A percentile compares a stretch with the other conserved stretches of the same genome.
phyloP scores from a whole-genome alignment of 64 coral and sea anemone species.

The Stylophora pistillata region DNA sequence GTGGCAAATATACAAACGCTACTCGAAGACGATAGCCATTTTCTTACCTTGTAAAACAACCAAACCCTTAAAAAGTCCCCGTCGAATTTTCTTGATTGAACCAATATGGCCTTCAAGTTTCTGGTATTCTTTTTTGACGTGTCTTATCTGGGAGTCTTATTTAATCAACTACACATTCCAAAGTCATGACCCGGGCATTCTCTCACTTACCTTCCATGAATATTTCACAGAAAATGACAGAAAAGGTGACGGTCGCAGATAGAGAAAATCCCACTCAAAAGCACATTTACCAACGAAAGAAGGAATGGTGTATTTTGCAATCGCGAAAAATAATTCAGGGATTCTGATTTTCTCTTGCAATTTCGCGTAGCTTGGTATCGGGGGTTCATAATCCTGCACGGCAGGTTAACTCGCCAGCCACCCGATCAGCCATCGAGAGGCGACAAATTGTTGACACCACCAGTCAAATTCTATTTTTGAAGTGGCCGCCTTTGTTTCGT shows the following conservation, averaged over 20 bases:
- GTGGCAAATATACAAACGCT: neutral
- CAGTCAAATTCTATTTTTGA: neutral
- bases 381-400: neutral
- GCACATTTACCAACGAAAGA: neutral
- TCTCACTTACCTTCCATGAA: constrained; percentile 33
- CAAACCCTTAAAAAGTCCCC: constrained; percentile 23
- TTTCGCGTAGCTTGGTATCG: neutral
- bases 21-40: neutral
- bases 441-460: constrained; percentile 7
- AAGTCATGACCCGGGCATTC: constrained; percentile 37
- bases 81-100: neutral
- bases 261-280: neutral
- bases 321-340: neutral
- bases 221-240: constrained; percentile 22
- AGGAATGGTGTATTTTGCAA: neutral
- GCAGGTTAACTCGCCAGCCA: neutral
- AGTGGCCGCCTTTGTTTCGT: neutral
- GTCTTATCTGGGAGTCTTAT: constrained; percentile 48
- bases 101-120: constrained; percentile 24
- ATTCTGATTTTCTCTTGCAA: neutral
- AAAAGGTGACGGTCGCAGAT: neutral
- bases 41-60: constrained; percentile 4
- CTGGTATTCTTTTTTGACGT: constrained; percentile 28
- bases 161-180: constrained; percentile 39
- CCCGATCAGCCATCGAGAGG: neutral